Evolutionary conservation across 2,797 vertebrate species (phyloP).

Genomic region (Ibycter americanus): DNA sequence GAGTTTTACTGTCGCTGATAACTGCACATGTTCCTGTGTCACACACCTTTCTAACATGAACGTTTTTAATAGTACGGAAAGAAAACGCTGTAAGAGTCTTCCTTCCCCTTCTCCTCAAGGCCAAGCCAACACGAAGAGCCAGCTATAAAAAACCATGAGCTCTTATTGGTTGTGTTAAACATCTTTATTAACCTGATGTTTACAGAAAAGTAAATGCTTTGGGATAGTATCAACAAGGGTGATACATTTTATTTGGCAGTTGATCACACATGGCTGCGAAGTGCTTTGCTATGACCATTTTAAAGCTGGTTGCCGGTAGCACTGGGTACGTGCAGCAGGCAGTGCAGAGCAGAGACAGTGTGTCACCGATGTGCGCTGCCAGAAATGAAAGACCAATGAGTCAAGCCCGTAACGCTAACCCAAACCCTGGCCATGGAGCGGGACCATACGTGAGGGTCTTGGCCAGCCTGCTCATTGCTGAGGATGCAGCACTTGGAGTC

Average conservation of each 20-base stretch:
- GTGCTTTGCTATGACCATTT: not conserved
- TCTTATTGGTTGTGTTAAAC: not conserved
- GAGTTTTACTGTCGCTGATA: not conserved
- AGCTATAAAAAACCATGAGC: not conserved
- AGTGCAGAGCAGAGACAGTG: not conserved
- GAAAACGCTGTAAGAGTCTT: not conserved
- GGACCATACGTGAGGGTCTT: rapidly evolving
- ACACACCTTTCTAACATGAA: not conserved
- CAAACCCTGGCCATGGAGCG: not conserved
- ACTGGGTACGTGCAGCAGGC: rapidly evolving
- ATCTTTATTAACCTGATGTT: not conserved
- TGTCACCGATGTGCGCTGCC: not conserved
- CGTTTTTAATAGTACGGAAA: not conserved
- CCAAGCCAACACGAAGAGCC: not conserved
- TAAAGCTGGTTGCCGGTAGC: not conserved
- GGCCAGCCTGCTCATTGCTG: not conserved
- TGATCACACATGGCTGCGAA: not conserved
- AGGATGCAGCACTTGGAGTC: rapidly evolving
- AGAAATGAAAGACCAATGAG: not conserved
- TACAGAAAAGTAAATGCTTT: not conserved
- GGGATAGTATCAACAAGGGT: not conserved
- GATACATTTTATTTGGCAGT: not conserved
- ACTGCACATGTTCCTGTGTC: not conserved
- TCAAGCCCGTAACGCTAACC: not conserved
- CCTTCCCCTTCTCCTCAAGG: not conserved